Evolutionary conservation across 2,113 vertebrate genomes (phyloP).

Genomic region (Oceanites oceanicus): DNA sequence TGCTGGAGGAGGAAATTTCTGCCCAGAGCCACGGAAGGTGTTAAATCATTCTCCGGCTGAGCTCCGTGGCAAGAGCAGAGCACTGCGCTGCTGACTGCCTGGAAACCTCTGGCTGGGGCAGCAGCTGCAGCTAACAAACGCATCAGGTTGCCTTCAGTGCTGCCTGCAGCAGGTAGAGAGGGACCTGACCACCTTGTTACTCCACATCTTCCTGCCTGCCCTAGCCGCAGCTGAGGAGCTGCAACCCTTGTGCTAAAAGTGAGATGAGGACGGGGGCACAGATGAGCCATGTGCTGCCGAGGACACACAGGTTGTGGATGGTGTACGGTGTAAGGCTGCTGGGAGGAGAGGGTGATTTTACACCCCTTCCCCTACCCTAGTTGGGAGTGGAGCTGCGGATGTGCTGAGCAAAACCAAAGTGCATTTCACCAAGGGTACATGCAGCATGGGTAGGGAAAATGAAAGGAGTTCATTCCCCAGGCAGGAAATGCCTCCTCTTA

Average conservation of each 20-base stretch:
- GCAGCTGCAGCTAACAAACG: background rate
- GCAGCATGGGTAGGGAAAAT: background rate
- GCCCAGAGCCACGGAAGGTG: background rate
- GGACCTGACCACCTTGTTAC: background rate
- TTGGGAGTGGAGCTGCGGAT: background rate
- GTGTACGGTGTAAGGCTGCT: background rate
- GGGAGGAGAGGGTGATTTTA: background rate
- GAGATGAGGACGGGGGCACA: background rate
- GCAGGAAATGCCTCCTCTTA: background rate
- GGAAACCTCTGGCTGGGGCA: background rate
- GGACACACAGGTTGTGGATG: background rate
- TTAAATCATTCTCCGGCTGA: background rate
- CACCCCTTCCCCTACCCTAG: background rate
- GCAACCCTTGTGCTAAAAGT: background rate
- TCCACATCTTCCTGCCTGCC: background rate
- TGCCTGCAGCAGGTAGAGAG: background rate
- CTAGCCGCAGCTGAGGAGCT: background rate
- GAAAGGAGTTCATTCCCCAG: background rate
- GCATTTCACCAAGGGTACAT: background rate
- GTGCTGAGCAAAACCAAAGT: background rate
- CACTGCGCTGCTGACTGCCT: accelerated
- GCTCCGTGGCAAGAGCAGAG: background rate
- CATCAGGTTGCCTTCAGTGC: background rate
- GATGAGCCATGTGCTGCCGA: accelerated
- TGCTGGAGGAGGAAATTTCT: background rate